These are phyloP conservation scores for Eulemur macaco DNA, from an alignment of 2,113 vertebrate species.

Conservation along the genomic window DNA sequence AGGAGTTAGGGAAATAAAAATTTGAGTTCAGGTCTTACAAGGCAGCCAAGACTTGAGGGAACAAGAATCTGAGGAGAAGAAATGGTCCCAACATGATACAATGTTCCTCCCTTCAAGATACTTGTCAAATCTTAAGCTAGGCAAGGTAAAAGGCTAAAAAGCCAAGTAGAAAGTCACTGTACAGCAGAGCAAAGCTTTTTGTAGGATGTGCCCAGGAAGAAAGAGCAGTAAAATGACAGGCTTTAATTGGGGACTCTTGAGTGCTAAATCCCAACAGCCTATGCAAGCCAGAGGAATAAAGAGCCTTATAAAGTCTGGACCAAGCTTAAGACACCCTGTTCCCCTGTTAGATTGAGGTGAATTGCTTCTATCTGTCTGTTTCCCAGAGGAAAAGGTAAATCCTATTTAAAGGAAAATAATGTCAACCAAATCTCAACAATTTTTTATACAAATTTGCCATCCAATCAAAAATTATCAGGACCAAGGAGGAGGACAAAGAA, in stretches of 20 bases:
- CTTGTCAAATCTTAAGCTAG: not conserved
- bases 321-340: not conserved
- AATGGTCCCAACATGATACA: not conserved
- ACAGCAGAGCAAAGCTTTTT: not conserved
- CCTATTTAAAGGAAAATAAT: not conserved
- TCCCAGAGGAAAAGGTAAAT: not conserved
- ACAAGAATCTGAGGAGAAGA: not conserved
- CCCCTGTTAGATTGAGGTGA: not conserved
- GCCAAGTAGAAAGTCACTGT: not conserved
- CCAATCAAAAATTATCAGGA: not conserved
- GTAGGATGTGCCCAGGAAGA: not conserved
- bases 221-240: not conserved
- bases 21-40: not conserved
- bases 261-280: not conserved
- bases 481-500: not conserved
- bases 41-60: not conserved
- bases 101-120: not conserved
- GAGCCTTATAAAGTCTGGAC: not conserved
- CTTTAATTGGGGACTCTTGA: not conserved
- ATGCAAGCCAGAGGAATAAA: not conserved
- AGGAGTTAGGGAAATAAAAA: not conserved
- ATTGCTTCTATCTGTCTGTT: not conserved
- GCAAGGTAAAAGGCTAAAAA: not conserved
- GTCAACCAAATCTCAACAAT: not conserved
- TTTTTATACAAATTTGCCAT: not conserved